Percentiles rank a stretch among this genome's conserved stretches.
These are phyloP conservation scores for Timandra comae DNA, from an alignment of 2,888 invertebrate species.

Conservation along the genomic window DNA sequence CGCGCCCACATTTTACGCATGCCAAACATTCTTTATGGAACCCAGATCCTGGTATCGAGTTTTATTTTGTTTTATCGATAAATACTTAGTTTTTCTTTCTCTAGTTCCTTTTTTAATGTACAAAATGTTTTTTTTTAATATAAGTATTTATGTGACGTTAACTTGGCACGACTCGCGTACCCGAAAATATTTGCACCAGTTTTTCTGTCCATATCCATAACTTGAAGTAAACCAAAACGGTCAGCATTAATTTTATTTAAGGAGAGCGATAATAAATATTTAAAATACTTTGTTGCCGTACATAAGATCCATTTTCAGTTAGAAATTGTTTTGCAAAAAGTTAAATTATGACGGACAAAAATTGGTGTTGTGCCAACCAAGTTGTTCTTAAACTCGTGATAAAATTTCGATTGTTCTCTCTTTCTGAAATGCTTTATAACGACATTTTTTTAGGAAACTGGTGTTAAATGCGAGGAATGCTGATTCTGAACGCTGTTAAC, in stretches of 20 bases:
- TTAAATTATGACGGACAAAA: slow-evolving; percentile 18
- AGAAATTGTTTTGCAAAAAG: slow-evolving; percentile 7
- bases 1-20: slow-evolving; percentile 53
- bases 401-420: slow-evolving; percentile 66
- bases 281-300: too few species aligned
- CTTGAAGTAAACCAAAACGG: too few species aligned
- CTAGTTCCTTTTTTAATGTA: too few species aligned
- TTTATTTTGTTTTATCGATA: background rate
- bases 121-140: too few species aligned
- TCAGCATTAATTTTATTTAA: too few species aligned
- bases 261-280: background rate
- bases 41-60: slow-evolving; percentile 10
- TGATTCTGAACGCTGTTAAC: slow-evolving; percentile 33
- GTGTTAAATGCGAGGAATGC: slow-evolving; percentile 55
- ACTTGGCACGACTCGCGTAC: too few species aligned
- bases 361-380: slow-evolving; percentile 15
- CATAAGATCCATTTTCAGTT: slow-evolving; percentile 5
- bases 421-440: slow-evolving; percentile 37
- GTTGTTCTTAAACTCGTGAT: slow-evolving; percentile 31
- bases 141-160: too few species aligned
- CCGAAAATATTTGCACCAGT: too few species aligned
- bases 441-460: slow-evolving; percentile 39
- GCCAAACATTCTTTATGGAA: slow-evolving; percentile 39
- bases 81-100: too few species aligned
- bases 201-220: too few species aligned